Evolutionary conservation across 2,797 vertebrate species (phyloP).

Genomic region (Rhyacichthys aspro): DNA sequence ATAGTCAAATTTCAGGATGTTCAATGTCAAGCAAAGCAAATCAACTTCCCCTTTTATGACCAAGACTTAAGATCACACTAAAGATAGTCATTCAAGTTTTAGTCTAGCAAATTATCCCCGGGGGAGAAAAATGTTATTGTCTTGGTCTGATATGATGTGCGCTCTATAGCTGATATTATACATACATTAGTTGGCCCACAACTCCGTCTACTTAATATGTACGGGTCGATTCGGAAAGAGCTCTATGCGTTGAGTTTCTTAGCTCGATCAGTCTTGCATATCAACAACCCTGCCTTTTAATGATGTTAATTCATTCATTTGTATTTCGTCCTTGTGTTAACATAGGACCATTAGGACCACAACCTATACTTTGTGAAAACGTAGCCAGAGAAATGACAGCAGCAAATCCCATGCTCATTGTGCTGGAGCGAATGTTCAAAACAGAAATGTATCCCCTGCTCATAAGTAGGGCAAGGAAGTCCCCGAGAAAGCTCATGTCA

Average conservation of each 20-base stretch:
- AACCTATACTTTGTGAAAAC: conserved; percentile 11
- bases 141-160: no score
- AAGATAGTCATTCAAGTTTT: no score
- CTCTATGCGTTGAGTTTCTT: no score
- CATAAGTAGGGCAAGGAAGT: conserved; percentile 70
- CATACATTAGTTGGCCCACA: neutral
- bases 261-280: no score
- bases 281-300: no score
- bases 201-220: neutral
- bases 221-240: no score
- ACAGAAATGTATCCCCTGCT: conserved; percentile 55
- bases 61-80: neutral
- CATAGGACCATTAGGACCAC: conserved; percentile 22
- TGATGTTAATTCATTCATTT: no score
- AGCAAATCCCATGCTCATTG: conserved; percentile 20
- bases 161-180: no score
- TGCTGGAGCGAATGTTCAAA: conserved; percentile 38
- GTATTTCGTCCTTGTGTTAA: conserved; percentile 9
- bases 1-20: conserved; percentile 18
- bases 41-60: conserved; percentile 1
- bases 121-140: no score
- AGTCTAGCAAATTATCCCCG: no score
- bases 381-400: conserved; percentile 15
- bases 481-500: conserved; percentile 65
- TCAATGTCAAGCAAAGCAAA: conserved; percentile 13